phyloP scores from a whole-genome alignment of 2,113 vertebrate genomes.

The Ia io region DNA sequence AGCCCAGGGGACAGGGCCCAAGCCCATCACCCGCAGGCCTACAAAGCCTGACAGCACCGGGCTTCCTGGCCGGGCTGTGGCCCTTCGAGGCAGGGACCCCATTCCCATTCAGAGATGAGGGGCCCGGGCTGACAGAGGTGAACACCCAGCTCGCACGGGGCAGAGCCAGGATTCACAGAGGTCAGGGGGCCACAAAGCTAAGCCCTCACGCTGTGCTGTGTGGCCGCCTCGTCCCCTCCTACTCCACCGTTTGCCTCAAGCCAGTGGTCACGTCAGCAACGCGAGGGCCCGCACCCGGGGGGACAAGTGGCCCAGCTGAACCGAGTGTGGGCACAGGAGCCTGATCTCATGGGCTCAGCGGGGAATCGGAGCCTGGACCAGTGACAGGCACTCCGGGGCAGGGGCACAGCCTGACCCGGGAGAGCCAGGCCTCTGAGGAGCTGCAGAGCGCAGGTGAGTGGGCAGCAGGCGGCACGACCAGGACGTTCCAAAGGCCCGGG shows the following conservation, averaged over 20 bases:
- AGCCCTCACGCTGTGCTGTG: fast-evolving
- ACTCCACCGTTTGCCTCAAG: neutral
- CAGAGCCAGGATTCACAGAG: neutral
- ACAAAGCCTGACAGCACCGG: neutral
- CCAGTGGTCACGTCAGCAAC: fast-evolving
- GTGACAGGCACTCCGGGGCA: neutral
- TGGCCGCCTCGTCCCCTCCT: neutral
- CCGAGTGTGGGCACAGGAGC: neutral
- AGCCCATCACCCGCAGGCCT: neutral
- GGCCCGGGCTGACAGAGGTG: neutral
- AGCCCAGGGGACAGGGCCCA: neutral
- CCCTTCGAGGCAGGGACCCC: neutral
- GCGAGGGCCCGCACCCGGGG: fast-evolving
- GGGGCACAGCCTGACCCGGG: neutral
- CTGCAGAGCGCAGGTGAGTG: neutral
- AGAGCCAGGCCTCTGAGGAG: neutral
- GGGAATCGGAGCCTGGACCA: neutral
- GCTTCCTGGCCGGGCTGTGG: neutral
- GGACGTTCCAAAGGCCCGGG: neutral
- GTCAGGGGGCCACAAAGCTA: neutral
- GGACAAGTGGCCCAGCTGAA: neutral
- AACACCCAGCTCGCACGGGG: fast-evolving
- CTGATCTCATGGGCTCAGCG: neutral
- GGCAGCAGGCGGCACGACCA: fast-evolving
- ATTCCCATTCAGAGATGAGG: neutral